A percentile compares a stretch with the other conserved stretches of the same genome.
Evolutionary conservation across 2,888 invertebrate genomes (phyloP).

Genomic region (Anticlea derivata): DNA sequence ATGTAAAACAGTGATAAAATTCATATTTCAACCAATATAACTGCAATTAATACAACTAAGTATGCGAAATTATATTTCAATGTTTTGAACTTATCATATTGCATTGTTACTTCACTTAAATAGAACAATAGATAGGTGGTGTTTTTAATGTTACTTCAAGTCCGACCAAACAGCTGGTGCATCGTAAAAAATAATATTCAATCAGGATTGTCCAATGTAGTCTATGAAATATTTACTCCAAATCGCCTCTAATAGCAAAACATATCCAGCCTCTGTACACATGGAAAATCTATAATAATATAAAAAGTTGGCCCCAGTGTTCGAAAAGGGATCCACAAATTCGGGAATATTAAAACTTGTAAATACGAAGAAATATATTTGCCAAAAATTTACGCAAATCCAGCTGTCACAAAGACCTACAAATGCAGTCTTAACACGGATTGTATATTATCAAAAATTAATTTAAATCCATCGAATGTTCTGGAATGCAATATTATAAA

Average conservation of each 20-base stretch:
- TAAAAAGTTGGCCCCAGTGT: slow-evolving; percentile 79
- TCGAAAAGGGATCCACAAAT: slow-evolving; percentile 73
- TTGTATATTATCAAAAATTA: slow-evolving; percentile 70
- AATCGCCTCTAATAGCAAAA: slow-evolving; percentile 24
- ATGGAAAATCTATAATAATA: slow-evolving; percentile 55
- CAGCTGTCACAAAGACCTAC: slow-evolving; percentile 60
- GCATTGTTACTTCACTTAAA: slow-evolving; percentile 51
- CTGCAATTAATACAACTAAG: slow-evolving; percentile 71
- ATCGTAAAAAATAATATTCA: slow-evolving; percentile 35
- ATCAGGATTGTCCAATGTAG: slow-evolving; percentile 18
- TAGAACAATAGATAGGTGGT: slow-evolving; percentile 26
- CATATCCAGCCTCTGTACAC: slow-evolving; percentile 30
- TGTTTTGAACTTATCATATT: slow-evolving; percentile 47
- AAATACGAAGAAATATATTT: slow-evolving; percentile 52
- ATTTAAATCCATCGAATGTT: slow-evolving; percentile 63
- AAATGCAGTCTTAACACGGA: slow-evolving; percentile 73
- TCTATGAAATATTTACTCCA: slow-evolving; percentile 28
- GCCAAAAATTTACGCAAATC: slow-evolving; percentile 64
- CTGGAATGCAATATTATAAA: slow-evolving; percentile 72
- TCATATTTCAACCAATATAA: slow-evolving; percentile 79
- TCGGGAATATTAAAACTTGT: slow-evolving; percentile 69
- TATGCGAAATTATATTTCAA: slow-evolving; percentile 71
- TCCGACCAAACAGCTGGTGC: slow-evolving; percentile 65
- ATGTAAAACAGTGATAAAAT: slow-evolving; percentile 85
- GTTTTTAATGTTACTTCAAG: slow-evolving; percentile 57